Percentiles rank a stretch among this genome's conserved stretches.
Evolutionary conservation across 2,888 invertebrate genomes (phyloP).

Genomic region (Orchestes rusci): DNA sequence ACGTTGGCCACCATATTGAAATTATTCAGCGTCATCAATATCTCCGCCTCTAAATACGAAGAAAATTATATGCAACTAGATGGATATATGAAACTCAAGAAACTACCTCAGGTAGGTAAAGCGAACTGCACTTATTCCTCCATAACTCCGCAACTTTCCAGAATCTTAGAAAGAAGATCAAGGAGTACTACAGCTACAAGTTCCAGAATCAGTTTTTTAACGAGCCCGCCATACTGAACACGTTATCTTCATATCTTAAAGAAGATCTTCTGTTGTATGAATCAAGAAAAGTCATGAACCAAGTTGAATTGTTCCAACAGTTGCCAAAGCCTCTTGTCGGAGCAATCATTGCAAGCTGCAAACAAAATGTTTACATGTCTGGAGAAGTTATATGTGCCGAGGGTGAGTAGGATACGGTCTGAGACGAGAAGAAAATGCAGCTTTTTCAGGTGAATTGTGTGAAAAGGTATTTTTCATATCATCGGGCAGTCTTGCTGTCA

Average conservation of each 20-base stretch:
- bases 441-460: constrained; percentile 38
- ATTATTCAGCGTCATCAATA: constrained; percentile 32
- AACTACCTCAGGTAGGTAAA: constrained; percentile 40
- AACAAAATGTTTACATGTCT: constrained; percentile 43
- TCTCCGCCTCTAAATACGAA: constrained; percentile 42
- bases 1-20: constrained; percentile 32
- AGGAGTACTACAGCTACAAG: constrained; percentile 47
- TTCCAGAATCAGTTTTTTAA: constrained; percentile 49
- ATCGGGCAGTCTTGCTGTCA: constrained; percentile 46
- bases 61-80: constrained; percentile 47
- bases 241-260: constrained; percentile 38
- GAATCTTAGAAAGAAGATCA: constrained; percentile 42
- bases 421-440: constrained; percentile 15
- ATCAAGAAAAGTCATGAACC: constrained; percentile 45
- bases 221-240: constrained; percentile 40
- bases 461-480: constrained; percentile 49
- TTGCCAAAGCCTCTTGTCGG: constrained; percentile 40
- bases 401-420: too few relatives aligned
- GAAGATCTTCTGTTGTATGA: constrained; percentile 45
- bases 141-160: neutral
- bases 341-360: constrained; percentile 41
- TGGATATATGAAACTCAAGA: constrained; percentile 49
- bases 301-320: constrained; percentile 43
- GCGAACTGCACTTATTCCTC: too few relatives aligned
- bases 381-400: constrained; percentile 33